Evolutionary conservation across 2,113 vertebrate genomes (phyloP).

Genomic region (Phodopus roborovskii): DNA sequence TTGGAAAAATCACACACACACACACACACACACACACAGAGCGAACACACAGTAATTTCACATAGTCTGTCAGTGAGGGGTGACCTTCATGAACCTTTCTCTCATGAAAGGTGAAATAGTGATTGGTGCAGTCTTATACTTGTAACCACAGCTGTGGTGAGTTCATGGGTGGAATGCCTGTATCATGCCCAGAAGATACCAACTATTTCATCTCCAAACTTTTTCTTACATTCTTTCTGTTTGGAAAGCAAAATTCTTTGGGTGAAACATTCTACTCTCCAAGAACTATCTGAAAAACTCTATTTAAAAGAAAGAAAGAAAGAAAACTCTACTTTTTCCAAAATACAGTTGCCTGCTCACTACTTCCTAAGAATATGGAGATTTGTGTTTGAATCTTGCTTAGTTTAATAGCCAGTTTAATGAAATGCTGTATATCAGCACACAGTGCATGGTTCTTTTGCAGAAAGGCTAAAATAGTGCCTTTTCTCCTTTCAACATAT

Average conservation of each 20-base stretch:
- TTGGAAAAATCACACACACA: neutral
- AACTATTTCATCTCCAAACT: neutral
- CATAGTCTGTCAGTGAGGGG: neutral
- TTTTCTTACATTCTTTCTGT: neutral
- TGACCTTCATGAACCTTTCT: neutral
- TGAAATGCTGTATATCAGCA: neutral
- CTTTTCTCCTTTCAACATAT: conserved; percentile 8
- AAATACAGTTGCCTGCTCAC: neutral
- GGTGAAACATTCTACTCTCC: neutral
- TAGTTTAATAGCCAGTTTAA: neutral
- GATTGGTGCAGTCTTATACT: neutral
- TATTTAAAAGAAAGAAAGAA: neutral
- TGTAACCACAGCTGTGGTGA: neutral
- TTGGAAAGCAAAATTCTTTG: neutral
- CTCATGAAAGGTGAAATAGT: neutral
- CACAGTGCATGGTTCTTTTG: neutral
- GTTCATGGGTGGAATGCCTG: neutral
- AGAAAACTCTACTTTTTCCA: neutral
- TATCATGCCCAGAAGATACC: neutral
- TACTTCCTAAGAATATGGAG: conserved; percentile 30
- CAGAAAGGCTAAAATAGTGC: neutral
- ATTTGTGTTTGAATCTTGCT: conserved; percentile 13
- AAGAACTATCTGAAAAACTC: neutral
- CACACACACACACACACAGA: neutral
- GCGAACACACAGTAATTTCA: neutral